Evolutionary conservation across 2,888 invertebrate species (phyloP), one percentile per base, ranked within the genome.

Genomic region (Aphidoletes aphidimyza): DNA sequence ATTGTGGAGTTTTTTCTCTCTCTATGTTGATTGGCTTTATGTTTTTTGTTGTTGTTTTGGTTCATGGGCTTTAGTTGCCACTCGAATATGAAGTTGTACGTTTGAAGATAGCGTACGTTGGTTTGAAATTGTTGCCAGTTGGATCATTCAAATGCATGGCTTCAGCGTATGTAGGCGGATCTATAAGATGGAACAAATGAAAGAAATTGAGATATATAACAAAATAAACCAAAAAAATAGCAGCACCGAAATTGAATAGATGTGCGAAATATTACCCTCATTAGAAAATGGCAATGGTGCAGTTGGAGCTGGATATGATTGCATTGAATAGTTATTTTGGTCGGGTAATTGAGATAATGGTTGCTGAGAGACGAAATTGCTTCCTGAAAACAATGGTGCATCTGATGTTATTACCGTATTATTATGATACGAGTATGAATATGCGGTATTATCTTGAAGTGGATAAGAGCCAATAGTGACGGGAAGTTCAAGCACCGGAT

Each of bases 401-500:
- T 39, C 5, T 5, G 11, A 47, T 19, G 2, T 8, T 47, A 47
- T 47, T 47, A 14, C 11, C 19, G 17, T 47, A 8, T 54, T 9
- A 42, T 42, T 6, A 14, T 42, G 42, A 14, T 42, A 14, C 14
- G 6, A 6, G 14, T 9, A 42, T 6, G 42, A 42, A 42, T 42
- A 42, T 54, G 54, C 6, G 0, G 9, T 14, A 9, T n/a, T 39
- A 39, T 39, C 81, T n/a, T 81, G 36, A 37, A 89, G 45, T 9
- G 89, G 88, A 59, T 86, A 87, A 0, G 89, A 88, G 83, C 89
- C 89, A 49, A 89, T 87, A 6, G 88, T 86, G 30, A 89, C 86
- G 1, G 89, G 89, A 84, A 87, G 87, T 2, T 88, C 87, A 19
- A 89, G 14, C 14, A 42, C 26, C 0, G 83, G 42, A 83, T 83